A percentile compares a stretch with the other conserved stretches of the same genome.
phyloP scores from a whole-genome alignment of 1,140 invertebrate species.

The Scaptomyza pallida region DNA sequence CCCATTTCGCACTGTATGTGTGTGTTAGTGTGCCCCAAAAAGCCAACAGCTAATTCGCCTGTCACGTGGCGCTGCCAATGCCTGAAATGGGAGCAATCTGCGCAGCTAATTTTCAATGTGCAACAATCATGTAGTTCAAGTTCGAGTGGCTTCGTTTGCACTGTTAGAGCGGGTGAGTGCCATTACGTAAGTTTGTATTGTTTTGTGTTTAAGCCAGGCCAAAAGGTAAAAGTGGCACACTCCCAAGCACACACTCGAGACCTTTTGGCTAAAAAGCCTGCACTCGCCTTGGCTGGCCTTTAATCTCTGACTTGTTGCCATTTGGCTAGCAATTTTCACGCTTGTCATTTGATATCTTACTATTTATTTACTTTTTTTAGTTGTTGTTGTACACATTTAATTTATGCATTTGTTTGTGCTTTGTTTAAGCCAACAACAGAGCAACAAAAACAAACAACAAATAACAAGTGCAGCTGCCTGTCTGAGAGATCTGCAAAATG shows the following conservation, averaged over 20 bases:
- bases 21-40: slow-evolving; percentile 4
- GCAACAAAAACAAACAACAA: slow-evolving; percentile 19
- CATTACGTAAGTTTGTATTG: slow-evolving; percentile 44
- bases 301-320: slow-evolving; percentile 51
- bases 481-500: slow-evolving; percentile 64
- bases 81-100: slow-evolving; percentile 72
- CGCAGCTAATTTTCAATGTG: slow-evolving; percentile 68
- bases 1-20: slow-evolving; percentile 24
- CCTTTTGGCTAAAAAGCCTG: neutral
- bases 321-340: slow-evolving; percentile 59
- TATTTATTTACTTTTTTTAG: slow-evolving; percentile 31
- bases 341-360: slow-evolving; percentile 76
- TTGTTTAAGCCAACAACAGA: slow-evolving; percentile 30
- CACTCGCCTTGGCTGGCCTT: slow-evolving; percentile 53
- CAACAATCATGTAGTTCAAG: slow-evolving; percentile 74
- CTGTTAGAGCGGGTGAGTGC: slow-evolving; percentile 31
- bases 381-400: slow-evolving; percentile 41
- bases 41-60: slow-evolving; percentile 54
- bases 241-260: neutral
- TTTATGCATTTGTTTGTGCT: slow-evolving; percentile 62
- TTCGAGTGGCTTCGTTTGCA: slow-evolving; percentile 68
- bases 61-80: slow-evolving; percentile 70
- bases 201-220: slow-evolving; percentile 33
- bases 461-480: slow-evolving; percentile 30
- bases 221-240: slow-evolving; percentile 45